Evolutionary conservation across 2,113 vertebrate genomes (phyloP), one percentile per base, ranked within the genome.

Genomic region (Hemicordylus capensis): DNA sequence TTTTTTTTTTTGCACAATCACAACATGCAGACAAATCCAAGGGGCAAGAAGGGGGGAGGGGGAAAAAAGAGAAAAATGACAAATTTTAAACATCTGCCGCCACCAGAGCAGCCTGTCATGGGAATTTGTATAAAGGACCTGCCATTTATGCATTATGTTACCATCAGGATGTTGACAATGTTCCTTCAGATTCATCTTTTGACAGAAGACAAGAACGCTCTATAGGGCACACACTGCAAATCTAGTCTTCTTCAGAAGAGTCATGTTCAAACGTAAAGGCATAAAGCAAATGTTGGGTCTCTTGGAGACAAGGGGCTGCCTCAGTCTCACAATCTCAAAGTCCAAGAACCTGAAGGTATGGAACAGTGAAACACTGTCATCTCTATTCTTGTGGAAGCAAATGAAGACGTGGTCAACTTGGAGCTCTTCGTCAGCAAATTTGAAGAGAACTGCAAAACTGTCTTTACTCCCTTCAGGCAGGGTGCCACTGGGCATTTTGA

Each of bases 291-390:
- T 98, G 76, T 99, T 98, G 87, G 98, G 98, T 97, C 98, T 98
- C 96, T 98, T 96, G 90, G 99, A 98, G 97, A 99, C 97, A 92
- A 99, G 98, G 97, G 99, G 97, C 97, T 99, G 99, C 95, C 99
- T 98, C 87, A 98, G 99, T 98, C 97, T 98, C 97, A 99, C 99
- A 98, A 99, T 99, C 98, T 99, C 98, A 98, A 99, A 99, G 98
- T 98, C 99, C 98, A 99, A 96, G 96, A 99, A 99, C 97, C 98
- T 98, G 97, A 99, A 99, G 69, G 98, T 99, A 59, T 98, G 97
- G 94, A 99, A 97, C 93, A 99, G 93, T 85, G 98, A 96, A 93
- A 98, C 98, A 98, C 98, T 93, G 91, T 99, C 98, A 48, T 99
- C 98, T 79, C 98, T 97, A 94, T 94, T 98, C 95, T 98, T 99